Evolutionary conservation across 2,888 invertebrate species (phyloP), one percentile per base, ranked within the genome.

Genomic region (Hofmannophila pseudospretella): DNA sequence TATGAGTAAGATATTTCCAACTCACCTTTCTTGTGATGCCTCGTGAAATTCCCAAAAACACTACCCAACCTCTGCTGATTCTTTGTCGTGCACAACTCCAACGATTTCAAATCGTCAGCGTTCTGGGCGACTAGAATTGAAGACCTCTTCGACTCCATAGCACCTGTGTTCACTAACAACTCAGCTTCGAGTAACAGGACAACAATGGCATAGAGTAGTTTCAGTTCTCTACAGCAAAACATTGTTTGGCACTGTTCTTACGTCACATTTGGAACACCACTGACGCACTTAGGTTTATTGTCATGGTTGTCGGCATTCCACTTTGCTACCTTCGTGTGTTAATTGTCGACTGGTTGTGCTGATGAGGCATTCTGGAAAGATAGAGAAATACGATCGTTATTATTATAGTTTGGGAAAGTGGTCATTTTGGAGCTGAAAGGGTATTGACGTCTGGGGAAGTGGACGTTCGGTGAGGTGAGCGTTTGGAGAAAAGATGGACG

Each of bases 161-260:
- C 81, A 64, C 68, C 68, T 26, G 76, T 80, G 58, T 79, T 80
- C 65, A 77, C 77, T 45, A 81, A 51, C 54, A 82, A 62, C 58
- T 79, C 80, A 25, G 75, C 76, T 70, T 85, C 78, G 33, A 85
- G 67, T 58, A 85, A 66, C 38, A 86, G 65, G 66, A 85, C 72
- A 63, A 84, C 58, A 61, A 74, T 70, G 43, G 77, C 80, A 55
- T 82, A 85, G 66, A 85, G 70, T 75, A 85, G 62, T 71, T 82
- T 80, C 28, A 82, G 77, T 76, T 77, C 77, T 76, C 72, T 78
- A 76, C 77, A 76, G 76, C 74, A 80, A 79, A 72, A 75, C 86
- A 86, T 86, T 79, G 84, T 85, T 79, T 82, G 82, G 77, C 79
- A 84, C 85, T 72, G 45, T 40, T 46, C 54, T 48, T 60, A 58